Conservation (phyloP, 2,888 invertebrate genomes). For the Tetranychus truncatus region DNA sequence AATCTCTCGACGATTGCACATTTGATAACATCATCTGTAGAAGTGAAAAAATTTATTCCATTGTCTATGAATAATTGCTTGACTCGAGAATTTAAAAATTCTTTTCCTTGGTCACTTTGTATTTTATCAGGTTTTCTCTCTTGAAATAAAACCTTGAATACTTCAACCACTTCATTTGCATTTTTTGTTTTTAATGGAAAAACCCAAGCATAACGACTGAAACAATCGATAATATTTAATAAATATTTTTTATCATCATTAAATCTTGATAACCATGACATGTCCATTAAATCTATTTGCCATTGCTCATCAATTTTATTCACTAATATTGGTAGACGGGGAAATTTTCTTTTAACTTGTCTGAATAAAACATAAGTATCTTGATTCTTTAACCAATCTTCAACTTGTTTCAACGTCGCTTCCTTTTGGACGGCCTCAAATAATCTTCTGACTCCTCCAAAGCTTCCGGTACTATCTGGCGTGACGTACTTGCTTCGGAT, state of each 20-base stretch:
- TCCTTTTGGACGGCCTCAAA: neutral
- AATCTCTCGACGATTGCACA: neutral
- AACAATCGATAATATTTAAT: slow-evolving; percentile 28
- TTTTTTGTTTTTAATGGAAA: slow-evolving; percentile 27
- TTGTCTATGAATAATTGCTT: neutral
- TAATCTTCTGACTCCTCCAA: neutral
- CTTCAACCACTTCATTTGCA: slow-evolving; percentile 19
- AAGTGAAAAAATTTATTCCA: slow-evolving; percentile 23
- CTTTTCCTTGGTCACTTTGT: slow-evolving; percentile 26
- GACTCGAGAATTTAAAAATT: slow-evolving; percentile 24
- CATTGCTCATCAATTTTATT: slow-evolving; percentile 27
- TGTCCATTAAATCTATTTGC: slow-evolving; percentile 27
- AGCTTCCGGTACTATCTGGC: neutral
- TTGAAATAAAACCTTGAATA: slow-evolving; percentile 23
- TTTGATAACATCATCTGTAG: slow-evolving; percentile 28
- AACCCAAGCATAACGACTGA: slow-evolving; percentile 27
- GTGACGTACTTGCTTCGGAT: neutral
- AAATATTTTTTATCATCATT: slow-evolving; percentile 28
- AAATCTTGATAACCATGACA: slow-evolving; percentile 2
- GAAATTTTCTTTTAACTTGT: slow-evolving; percentile 17
- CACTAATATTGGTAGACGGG: slow-evolving; percentile 22
- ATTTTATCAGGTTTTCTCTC: slow-evolving; percentile 23
- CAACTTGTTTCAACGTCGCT: slow-evolving; percentile 9
- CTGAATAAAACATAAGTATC: slow-evolving; percentile 21
- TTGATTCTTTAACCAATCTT: slow-evolving; percentile 18